Evolutionary conservation across 1,140 invertebrate genomes (phyloP).

Genomic region (Macrobrachium nipponense): DNA sequence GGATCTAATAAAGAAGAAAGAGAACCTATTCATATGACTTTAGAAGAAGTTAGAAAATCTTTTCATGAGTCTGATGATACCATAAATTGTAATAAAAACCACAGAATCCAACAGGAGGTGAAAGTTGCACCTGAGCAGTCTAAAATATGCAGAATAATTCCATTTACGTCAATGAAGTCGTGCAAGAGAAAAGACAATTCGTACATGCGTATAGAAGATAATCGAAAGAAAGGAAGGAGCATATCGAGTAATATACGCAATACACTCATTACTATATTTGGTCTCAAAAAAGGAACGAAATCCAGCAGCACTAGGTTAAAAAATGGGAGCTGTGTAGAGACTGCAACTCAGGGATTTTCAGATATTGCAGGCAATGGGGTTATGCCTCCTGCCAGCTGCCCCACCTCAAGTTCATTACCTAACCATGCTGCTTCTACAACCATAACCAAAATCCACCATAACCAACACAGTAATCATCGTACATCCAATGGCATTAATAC

Average conservation of each 20-base stretch:
- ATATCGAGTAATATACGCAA: constrained; percentile 59
- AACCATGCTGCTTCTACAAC: constrained; percentile 44
- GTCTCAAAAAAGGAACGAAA: constrained; percentile 53
- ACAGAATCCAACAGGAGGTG: constrained; percentile 36
- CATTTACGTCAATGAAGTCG: constrained; percentile 51
- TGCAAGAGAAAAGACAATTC: constrained; percentile 57
- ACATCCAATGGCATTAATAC: constrained; percentile 53
- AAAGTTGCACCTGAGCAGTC: constrained; percentile 49
- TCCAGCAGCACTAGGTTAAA: constrained; percentile 55
- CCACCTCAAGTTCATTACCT: constrained; percentile 52
- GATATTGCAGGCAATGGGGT: constrained; percentile 55
- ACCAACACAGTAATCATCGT: constrained; percentile 52
- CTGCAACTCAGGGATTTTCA: constrained; percentile 61
- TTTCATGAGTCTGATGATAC: constrained; percentile 70
- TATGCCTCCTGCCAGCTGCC: constrained; percentile 47
- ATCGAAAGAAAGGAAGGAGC: constrained; percentile 55
- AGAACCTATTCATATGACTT: constrained; percentile 86
- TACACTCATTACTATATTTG: constrained; percentile 55
- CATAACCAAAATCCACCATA: constrained; percentile 41
- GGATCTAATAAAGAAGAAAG: constrained; percentile 47
- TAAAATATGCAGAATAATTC: constrained; percentile 59
- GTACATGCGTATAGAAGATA: constrained; percentile 46
- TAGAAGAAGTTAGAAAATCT: constrained; percentile 85
- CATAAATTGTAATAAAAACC: constrained; percentile 51
- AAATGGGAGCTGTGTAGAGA: constrained; percentile 55